Percentiles rank a stretch among this genome's conserved stretches.
These are phyloP conservation scores for Rhombomys opimus DNA, from an alignment of 2,113 vertebrate genomes.

Conservation along the genomic window DNA sequence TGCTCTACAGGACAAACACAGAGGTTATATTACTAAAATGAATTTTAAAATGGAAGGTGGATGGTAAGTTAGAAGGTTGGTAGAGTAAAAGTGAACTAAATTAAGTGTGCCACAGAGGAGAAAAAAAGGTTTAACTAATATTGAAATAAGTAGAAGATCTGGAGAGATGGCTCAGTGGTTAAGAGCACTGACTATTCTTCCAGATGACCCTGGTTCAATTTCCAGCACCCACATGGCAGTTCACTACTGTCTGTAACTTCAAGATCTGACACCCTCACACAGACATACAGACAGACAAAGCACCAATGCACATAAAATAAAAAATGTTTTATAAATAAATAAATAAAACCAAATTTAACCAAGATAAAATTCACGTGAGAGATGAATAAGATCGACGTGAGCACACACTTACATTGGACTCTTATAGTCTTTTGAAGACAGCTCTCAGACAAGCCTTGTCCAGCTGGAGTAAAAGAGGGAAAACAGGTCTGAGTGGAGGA, in stretches of 20 bases:
- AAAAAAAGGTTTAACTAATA: background rate
- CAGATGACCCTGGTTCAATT: too few relatives aligned
- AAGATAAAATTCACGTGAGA: background rate
- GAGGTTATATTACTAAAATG: background rate
- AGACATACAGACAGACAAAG: too few relatives aligned
- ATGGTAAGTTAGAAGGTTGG: background rate
- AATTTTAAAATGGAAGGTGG: background rate
- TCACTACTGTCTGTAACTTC: too few relatives aligned
- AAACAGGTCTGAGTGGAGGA: background rate
- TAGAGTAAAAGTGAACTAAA: background rate
- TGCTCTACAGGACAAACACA: too few relatives aligned
- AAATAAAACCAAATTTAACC: background rate
- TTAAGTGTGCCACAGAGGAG: background rate
- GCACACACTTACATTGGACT: background rate
- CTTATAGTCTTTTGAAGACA: background rate
- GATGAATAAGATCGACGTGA: background rate
- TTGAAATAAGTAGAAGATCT: too few relatives aligned
- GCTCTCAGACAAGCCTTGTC: background rate
- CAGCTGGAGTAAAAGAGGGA: background rate
- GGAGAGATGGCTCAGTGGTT: too few relatives aligned
- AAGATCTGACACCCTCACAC: too few relatives aligned
- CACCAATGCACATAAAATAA: too few relatives aligned
- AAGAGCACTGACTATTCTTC: too few relatives aligned
- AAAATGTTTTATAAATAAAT: background rate
- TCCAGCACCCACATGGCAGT: too few relatives aligned